phyloP scores from a whole-genome alignment of 2,888 invertebrate species.

The Carpatolechia fugitivella region DNA sequence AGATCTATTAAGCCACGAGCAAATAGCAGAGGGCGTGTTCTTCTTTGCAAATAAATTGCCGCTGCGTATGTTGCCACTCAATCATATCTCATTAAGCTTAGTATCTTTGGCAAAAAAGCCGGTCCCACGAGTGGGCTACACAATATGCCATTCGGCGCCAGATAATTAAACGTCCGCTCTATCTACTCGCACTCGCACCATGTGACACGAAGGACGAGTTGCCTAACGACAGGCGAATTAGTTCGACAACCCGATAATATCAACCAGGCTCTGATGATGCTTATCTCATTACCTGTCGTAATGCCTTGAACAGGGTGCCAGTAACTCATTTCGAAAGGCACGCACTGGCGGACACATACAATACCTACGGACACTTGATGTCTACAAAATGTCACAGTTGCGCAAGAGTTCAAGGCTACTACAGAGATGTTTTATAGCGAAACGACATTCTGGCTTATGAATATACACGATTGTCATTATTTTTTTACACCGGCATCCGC shows the following conservation, averaged over 20 bases:
- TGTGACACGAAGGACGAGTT: constrained; percentile 42
- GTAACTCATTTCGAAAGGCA: constrained; percentile 45
- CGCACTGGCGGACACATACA: constrained; percentile 27
- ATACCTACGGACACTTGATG: constrained; percentile 37
- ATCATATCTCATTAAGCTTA: constrained; percentile 21
- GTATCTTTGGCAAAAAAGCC: constrained; percentile 24
- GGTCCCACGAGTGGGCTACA: constrained; percentile 34
- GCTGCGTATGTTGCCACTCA: constrained; percentile 10
- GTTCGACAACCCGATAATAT: constrained; percentile 40
- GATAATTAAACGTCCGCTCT: constrained; percentile 31
- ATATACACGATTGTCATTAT: constrained; percentile 38
- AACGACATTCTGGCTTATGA: constrained; percentile 41
- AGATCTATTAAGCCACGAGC: constrained; percentile 10
- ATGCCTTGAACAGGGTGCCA: constrained; percentile 35
- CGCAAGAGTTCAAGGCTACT: constrained; percentile 69
- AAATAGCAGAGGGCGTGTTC: constrained; percentile 12
- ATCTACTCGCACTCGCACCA: constrained; percentile 17
- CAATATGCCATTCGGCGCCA: constrained; percentile 33
- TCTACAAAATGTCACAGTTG: constrained; percentile 53
- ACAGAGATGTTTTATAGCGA: constrained; percentile 35
- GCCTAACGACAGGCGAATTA: constrained; percentile 38
- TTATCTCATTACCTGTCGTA: constrained; percentile 30
- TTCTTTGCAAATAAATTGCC: constrained; percentile 11
- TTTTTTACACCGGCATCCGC: constrained; percentile 26
- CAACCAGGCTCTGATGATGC: constrained; percentile 23